Evolutionary conservation across 1,140 invertebrate genomes (phyloP), one percentile per base, ranked within the genome.

Genomic region (Anadara kagoshimensis): DNA sequence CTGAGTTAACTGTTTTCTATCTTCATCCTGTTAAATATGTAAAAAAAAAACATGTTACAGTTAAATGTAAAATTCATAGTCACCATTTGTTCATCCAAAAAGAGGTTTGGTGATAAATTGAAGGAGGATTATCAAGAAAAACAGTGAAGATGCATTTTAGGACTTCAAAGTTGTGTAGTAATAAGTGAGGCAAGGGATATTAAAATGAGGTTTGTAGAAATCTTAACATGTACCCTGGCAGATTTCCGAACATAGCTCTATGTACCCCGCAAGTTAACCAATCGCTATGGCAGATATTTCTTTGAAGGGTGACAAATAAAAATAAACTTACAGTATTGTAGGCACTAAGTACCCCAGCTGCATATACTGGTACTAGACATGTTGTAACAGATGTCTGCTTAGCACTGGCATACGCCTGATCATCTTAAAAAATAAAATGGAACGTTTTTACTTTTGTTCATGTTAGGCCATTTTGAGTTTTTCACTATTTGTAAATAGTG

Each of bases 341-440:
- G 45, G 84, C 85, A 68, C 86, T 83, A 11, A 91, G 80, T n/a
- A 92, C 87, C 11, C 91, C 91, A 43, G 89, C 86, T 7, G 91
- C 82, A 84, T 92, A 93, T 0, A 92, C 89, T 53, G 92, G 91
- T 47, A 93, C 89, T 56, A 92, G 79, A 76, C 91, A 88, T 44
- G 91, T 88, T 57, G 89, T 91, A 22, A 91, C 89, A 43, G 84
- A 72, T 18, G 85, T 82, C 61, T 76, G 75, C 29, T 76, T 71
- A 16, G 58, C 69, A 41, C 53, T 80, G 47, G 69, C 41, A 53
- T 75, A 75, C 4, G 79, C 69, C 47, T 79, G 78, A 8, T 72
- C 41, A 69, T 81, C 83, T 85, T 72, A 1, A 58, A 54, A 29
- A 53, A 57, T 20, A 59, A 22, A 22, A 0, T 2, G 43, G 51